These are phyloP conservation scores for Megalonaias nervosa DNA, from an alignment of 1,140 invertebrate genomes.

Conservation along the genomic window DNA sequence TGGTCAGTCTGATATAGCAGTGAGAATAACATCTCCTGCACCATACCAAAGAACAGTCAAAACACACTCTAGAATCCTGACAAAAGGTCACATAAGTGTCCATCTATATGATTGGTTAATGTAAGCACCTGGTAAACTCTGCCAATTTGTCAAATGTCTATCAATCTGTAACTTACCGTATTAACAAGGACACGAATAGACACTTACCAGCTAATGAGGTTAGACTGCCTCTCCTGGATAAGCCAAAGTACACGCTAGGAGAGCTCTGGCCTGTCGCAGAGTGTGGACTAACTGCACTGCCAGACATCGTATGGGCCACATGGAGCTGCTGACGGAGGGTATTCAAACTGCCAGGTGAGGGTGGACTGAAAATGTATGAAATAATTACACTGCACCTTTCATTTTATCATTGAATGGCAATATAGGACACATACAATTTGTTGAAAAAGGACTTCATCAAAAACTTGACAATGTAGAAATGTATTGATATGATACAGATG, in stretches of 20 bases:
- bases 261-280: constrained; percentile 73
- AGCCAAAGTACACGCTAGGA: constrained; percentile 79
- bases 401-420: too few species aligned
- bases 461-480: constrained; percentile 1
- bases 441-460: not conserved
- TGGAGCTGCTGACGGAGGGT: constrained; percentile 61
- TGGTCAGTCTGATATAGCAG: too few species aligned
- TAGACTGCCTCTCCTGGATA: constrained; percentile 80
- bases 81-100: too few species aligned
- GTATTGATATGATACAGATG: too few species aligned
- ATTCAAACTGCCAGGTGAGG: constrained; percentile 65
- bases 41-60: too few species aligned
- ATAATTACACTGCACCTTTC: not conserved
- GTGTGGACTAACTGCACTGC: constrained; percentile 57
- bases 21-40: too few species aligned
- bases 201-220: constrained; percentile 66
- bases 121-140: too few species aligned
- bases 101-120: too few species aligned
- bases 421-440: not conserved
- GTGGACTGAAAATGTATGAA: constrained; percentile 53
- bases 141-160: too few species aligned
- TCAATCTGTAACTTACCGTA: too few species aligned
- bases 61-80: too few species aligned
- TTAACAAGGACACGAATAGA: not conserved
- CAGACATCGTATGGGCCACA: constrained; percentile 56